Base-by-base conservation (phyloP, 2,797 vertebrate genomes). In the Falco naumanni region DNA sequence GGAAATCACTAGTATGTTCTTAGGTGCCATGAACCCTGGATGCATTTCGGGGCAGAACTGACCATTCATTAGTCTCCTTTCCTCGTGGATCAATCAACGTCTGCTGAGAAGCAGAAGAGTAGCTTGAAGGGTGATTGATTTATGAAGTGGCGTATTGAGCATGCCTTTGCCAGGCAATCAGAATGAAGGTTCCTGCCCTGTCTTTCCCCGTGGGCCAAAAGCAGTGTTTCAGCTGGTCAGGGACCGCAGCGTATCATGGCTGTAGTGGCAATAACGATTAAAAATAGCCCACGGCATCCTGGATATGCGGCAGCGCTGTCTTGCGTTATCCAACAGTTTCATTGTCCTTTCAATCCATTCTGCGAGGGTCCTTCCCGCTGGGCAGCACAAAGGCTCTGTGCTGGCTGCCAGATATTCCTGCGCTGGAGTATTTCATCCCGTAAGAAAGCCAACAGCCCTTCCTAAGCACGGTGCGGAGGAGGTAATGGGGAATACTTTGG, bases 61-160 rank as follows among this genome's bases (percentile, higher is more conserved):
- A 54, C 91, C 70, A 26, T 63, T 94, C 65, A 24, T 95, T 95
- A 95, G 45, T 24, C 72, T 70, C 29, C 34, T 84, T 56, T 86
- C 80, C 54, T 37, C 56, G 54, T 41, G 70, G 90, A 79, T 88
- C 94, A 90, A 56, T 93, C 84, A 77, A 48, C 51, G 53, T 94
- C 77, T 74, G 60, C 91, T 60, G 84, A 89, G 96, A 81, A 59
- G 66, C 81, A 89, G 51, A 50, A 84, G 66, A 93, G 91, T 86
- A 97, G 54, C 88, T 81, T 64, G 69, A 95, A 90, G 47, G 87
- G 18, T 74, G 66, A 92, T 91, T 92, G 91, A 90, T 97, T 83
- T 61, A n/a, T n/a, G n/a, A 89, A 83, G 88, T 90, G 77, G 48
- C 83, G 11, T 66, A 29, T 56, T 39, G 47, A 69, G 48, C 56